Evolutionary conservation across 2,113 vertebrate genomes (phyloP), one percentile per base, ranked within the genome.

Genomic region (Crotophaga sulcirostris): DNA sequence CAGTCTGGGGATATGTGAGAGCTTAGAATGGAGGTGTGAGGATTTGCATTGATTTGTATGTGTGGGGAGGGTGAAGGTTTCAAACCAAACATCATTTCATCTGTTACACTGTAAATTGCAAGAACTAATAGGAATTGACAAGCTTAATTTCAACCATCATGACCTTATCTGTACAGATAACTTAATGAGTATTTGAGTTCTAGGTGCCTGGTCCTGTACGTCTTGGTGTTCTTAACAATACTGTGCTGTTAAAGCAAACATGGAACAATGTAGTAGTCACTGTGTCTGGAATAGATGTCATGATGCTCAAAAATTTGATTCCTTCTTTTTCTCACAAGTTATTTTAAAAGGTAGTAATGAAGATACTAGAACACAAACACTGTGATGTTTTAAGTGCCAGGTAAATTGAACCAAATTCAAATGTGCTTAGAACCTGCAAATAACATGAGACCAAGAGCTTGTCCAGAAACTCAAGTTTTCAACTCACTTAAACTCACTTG

Each of bases 131-230:
- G 54, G 58, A 56, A 80, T 68, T 55, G 15, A 42, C 34, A 55
- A 4, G 15, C 11, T 67, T 79, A 6, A 38, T 90, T 85, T 82
- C 47, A 60, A 70, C 33, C 5, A 1, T 67, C 7, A 2, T 42
- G 25, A 23, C 63, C 21, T 75, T 78, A 44, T 9, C n/a, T 7
- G 0, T 44, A 17, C 20, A 16, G 3, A 3, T 12, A 58, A 0
- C 13, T 63, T 63, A 49, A 3, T 38, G 21, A 63, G 16, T 49
- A 33, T 78, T 62, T 55, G 3, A 38, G 29, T 82, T 82, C 21
- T 51, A 26, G 18, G 6, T 88, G 14, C 16, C 12, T 47, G 67
- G 47, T 67, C 38, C 42, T 78, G 10, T 44, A 3, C 21, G 5
- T 70, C 18, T 63, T 78, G 44, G 26, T 69, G 60, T 2, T 60